These are phyloP conservation scores for Sialia sialis DNA, from an alignment of 2,113 vertebrate species.

Conservation along the genomic window DNA sequence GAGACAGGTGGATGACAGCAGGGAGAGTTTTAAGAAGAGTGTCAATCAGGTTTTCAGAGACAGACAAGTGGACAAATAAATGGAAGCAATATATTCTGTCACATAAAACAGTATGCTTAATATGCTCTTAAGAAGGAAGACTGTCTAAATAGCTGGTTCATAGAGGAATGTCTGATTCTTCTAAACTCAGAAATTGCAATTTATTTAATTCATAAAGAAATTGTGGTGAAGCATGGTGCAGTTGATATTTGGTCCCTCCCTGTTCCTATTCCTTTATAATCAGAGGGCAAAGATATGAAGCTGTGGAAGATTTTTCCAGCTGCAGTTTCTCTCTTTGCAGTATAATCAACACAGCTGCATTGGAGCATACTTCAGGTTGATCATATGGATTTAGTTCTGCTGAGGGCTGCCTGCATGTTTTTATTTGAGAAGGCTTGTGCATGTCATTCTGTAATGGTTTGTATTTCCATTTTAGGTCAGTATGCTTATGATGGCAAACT, in stretches of 20 bases:
- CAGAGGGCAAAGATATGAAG: neutral
- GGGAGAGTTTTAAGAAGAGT: neutral
- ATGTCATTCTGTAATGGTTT: neutral
- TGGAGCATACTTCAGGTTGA: constrained; percentile 25
- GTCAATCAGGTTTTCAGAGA: neutral
- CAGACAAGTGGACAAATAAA: neutral
- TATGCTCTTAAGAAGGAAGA: neutral
- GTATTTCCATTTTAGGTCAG: constrained; percentile 38
- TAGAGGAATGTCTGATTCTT: neutral
- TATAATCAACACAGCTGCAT: constrained; percentile 40
- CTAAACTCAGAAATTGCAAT: neutral
- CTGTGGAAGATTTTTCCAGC: constrained; percentile 35
- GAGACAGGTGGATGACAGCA: neutral
- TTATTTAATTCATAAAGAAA: constrained; percentile 9
- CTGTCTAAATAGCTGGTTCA: neutral
- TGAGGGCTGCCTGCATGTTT: neutral
- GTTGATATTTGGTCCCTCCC: neutral
- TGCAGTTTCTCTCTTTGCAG: neutral
- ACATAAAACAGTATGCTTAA: neutral
- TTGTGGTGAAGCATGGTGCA: neutral
- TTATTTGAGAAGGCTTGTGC: neutral
- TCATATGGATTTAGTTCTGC: constrained; percentile 17
- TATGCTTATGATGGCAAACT: neutral
- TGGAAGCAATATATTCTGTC: neutral
- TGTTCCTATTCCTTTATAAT: neutral